These are phyloP conservation scores for Megalops atlanticus DNA, from an alignment of 2,113 vertebrate species.

Conservation along the genomic window DNA sequence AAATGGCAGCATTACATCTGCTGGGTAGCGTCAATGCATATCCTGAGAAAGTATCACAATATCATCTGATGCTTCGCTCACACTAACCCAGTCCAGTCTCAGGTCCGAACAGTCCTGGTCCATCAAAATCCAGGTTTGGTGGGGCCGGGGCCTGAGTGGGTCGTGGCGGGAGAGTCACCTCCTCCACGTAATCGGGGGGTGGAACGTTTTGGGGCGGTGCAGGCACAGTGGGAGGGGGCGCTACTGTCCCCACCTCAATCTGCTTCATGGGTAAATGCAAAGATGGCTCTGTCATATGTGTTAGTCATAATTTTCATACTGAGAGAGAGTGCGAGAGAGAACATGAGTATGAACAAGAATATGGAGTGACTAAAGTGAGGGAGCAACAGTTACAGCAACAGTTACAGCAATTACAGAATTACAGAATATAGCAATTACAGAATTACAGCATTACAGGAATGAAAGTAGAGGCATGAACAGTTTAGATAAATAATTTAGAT, in stretches of 20 bases:
- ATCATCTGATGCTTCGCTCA: background rate
- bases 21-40: too few relatives aligned
- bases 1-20: too few relatives aligned
- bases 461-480: too few relatives aligned
- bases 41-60: background rate
- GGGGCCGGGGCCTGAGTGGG: background rate
- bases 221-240: constrained; percentile 47
- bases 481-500: too few relatives aligned
- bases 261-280: constrained; percentile 39
- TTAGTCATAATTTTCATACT: too few relatives aligned
- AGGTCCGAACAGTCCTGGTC: constrained; percentile 51
- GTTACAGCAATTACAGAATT: background rate
- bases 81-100: constrained; percentile 63
- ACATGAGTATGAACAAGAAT: too few relatives aligned
- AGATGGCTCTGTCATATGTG: background rate
- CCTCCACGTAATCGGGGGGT: constrained; percentile 27
- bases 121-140: constrained; percentile 44
- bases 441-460: too few relatives aligned
- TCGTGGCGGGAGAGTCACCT: constrained; percentile 26
- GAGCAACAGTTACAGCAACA: too few relatives aligned
- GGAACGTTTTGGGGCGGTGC: constrained; percentile 10
- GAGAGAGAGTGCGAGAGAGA: background rate
- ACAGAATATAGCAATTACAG: too few relatives aligned
- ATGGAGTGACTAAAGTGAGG: too few relatives aligned
- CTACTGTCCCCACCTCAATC: constrained; percentile 65